phyloP scores from a whole-genome alignment of 2,888 invertebrate species.

The Malthinus seriepunctatus region DNA sequence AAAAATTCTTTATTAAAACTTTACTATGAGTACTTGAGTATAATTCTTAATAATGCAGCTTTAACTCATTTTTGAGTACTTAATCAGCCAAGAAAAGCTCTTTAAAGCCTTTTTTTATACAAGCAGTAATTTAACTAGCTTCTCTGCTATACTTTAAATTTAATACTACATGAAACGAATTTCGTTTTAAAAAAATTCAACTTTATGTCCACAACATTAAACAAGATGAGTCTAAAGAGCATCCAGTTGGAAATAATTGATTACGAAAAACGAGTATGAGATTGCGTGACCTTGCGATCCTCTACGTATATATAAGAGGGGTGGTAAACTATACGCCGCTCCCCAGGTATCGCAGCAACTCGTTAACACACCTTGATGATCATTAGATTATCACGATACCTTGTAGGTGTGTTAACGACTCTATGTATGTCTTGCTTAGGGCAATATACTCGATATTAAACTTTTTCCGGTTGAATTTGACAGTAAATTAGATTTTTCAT shows the following conservation, averaged over 20 bases:
- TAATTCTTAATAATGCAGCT: too few relatives aligned
- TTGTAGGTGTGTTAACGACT: conserved; percentile 14
- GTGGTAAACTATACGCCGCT: conserved; percentile 12
- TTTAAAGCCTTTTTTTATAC: too few relatives aligned
- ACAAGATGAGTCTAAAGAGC: conserved; percentile 18
- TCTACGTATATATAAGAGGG: conserved; percentile 8
- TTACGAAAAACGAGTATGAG: conserved; percentile 21
- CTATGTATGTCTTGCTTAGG: not conserved
- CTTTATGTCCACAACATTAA: conserved; percentile 21
- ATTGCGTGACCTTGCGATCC: conserved; percentile 24
- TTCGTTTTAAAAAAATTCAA: conserved; percentile 10
- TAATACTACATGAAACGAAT: not conserved
- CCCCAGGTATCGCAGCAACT: conserved; percentile 18
- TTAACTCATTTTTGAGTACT: too few relatives aligned
- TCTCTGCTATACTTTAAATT: too few relatives aligned
- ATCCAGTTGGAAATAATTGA: conserved; percentile 23
- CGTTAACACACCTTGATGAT: conserved; percentile 29
- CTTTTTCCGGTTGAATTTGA: not conserved
- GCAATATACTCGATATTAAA: conserved; percentile 2
- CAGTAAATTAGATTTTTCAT: not conserved
- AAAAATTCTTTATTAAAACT: too few relatives aligned
- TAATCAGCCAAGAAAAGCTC: too few relatives aligned
- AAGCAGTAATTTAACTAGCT: too few relatives aligned
- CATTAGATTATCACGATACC: conserved; percentile 23
- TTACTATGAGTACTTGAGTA: too few relatives aligned